Conservation (phyloP, 2,797 vertebrate genomes). For the Rhodeus uyekii region DNA sequence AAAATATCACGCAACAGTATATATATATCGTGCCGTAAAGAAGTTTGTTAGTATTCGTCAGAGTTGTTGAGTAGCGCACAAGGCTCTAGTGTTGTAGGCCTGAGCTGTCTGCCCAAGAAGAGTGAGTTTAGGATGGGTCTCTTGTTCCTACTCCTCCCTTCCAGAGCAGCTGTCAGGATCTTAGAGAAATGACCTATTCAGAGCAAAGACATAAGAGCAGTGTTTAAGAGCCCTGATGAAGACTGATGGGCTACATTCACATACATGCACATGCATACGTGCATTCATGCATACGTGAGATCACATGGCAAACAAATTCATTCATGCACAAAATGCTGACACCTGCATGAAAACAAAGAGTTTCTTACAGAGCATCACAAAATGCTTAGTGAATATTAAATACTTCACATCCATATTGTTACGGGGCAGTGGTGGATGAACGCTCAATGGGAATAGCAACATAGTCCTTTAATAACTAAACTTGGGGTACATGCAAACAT, state of each 20-base stretch:
- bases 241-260: constrained; percentile 45
- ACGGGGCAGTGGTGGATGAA: no score
- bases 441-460: no score
- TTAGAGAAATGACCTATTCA: constrained; percentile 56
- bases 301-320: neutral
- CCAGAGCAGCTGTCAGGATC: constrained; percentile 55
- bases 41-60: neutral
- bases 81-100: constrained; percentile 56
- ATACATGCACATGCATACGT: constrained; percentile 28
- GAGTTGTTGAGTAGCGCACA: constrained; percentile 28
- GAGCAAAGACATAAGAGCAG: constrained; percentile 51
- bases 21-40: neutral
- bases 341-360: constrained; percentile 2
- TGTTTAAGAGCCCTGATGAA: constrained; percentile 54
- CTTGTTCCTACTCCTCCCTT: constrained; percentile 39
- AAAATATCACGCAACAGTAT: neutral
- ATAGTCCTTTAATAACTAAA: no score
- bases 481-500: no score
- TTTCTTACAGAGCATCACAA: constrained; percentile 8
- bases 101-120: constrained; percentile 48
- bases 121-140: constrained; percentile 40
- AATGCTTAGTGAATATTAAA: constrained; percentile 10
- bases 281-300: constrained; percentile 9
- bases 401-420: no score
- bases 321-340: constrained; percentile 23